These are phyloP conservation scores for Coryphaenoides rupestris DNA, from an alignment of 2,113 vertebrate species.

Conservation along the genomic window DNA sequence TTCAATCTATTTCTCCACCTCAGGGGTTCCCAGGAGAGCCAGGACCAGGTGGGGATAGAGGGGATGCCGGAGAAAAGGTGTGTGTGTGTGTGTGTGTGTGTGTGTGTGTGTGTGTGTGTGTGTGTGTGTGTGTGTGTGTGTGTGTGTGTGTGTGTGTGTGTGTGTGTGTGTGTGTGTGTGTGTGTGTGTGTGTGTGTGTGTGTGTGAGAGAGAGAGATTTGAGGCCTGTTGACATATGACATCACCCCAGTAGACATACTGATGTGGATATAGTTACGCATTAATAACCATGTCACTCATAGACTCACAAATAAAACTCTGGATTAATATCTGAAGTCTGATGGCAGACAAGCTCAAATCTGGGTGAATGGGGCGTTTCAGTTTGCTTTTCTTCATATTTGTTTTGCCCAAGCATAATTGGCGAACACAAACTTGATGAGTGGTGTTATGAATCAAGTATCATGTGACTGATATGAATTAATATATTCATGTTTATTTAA, in stretches of 20 bases:
- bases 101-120: background rate
- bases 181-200: background rate
- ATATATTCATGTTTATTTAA: background rate
- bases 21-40: constrained; percentile 75
- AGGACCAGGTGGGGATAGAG: constrained; percentile 71
- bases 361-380: too few species aligned
- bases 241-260: constrained; percentile 21
- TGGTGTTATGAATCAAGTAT: too few species aligned
- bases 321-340: too few species aligned
- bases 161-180: constrained; percentile 12
- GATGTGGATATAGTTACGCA: background rate
- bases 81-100: constrained; percentile 12
- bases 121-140: background rate
- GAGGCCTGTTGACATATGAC: constrained; percentile 2
- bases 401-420: too few species aligned
- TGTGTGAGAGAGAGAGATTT: background rate
- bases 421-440: too few species aligned
- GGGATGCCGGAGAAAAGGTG: constrained; percentile 75
- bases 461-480: background rate
- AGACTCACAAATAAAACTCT: too few species aligned
- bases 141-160: constrained; percentile 38
- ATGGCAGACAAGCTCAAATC: too few species aligned
- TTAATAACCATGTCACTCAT: too few species aligned
- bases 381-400: too few species aligned
- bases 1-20: constrained; percentile 1